Evolutionary conservation across 92 coral and sea anemone genomes (phyloP).

Genomic region (Umimayanthus kanabou): DNA sequence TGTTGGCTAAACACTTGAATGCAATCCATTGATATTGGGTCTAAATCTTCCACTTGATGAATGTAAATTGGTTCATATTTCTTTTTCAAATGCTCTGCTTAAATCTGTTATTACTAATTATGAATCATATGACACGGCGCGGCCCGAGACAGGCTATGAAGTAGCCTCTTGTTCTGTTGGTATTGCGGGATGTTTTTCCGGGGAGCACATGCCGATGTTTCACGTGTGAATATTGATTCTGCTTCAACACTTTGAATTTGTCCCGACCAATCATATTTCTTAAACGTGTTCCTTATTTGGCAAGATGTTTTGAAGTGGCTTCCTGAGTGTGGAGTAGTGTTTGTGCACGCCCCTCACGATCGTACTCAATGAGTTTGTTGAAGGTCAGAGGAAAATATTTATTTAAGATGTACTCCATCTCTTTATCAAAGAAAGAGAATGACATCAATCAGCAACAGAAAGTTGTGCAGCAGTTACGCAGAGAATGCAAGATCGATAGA

Average conservation of each 20-base stretch:
- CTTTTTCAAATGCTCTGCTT: no score
- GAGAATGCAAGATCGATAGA: slow-evolving; percentile 60
- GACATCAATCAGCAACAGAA: slow-evolving; percentile 65
- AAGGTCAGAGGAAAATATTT: background rate
- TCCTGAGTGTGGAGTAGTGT: background rate
- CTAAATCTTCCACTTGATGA: no score
- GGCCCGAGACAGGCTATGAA: no score
- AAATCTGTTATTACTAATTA: no score
- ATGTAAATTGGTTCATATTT: no score
- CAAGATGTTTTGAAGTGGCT: slow-evolving; percentile 9
- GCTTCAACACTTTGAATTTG: background rate
- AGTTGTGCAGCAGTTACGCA: slow-evolving; percentile 55
- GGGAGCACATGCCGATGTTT: no score
- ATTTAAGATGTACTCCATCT: slow-evolving; percentile 47
- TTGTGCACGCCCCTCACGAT: slow-evolving; percentile 12
- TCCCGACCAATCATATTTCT: slow-evolving; percentile 12
- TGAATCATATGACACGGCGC: no score
- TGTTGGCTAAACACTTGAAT: no score
- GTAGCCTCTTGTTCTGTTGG: no score
- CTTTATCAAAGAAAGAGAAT: slow-evolving; percentile 53
- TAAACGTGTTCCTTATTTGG: slow-evolving; percentile 30
- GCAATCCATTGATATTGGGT: no score
- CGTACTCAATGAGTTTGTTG: background rate
- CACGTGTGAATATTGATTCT: no score
- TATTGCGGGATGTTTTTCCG: no score